Conservation (phyloP, 2,797 vertebrate genomes). For the Eospalax fontanierii region DNA sequence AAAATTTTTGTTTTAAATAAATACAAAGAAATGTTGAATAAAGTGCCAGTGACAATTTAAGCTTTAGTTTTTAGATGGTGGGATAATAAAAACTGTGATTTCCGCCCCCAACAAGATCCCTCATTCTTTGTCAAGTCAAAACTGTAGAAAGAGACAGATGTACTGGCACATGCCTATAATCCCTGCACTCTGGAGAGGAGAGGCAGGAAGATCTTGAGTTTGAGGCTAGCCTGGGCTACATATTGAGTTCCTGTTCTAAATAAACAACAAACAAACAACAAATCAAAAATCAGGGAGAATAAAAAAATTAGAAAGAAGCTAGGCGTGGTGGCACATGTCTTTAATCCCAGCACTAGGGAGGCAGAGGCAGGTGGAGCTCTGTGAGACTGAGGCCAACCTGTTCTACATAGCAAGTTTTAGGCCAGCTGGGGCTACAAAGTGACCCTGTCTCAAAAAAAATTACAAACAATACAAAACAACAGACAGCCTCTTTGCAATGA, state of each 20-base stretch:
- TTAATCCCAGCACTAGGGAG: too few species aligned
- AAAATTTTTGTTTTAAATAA: too few species aligned
- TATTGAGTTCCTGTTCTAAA: background rate
- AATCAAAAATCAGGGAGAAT: slow-evolving; percentile 1
- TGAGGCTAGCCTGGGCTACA: background rate
- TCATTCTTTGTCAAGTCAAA: slow-evolving; percentile 35
- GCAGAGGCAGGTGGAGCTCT: too few species aligned
- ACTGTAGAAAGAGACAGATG: background rate
- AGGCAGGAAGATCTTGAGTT: background rate
- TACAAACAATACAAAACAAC: background rate
- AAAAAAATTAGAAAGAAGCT: background rate
- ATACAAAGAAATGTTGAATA: slow-evolving; percentile 15
- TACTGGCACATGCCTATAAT: background rate
- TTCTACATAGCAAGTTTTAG: too few species aligned
- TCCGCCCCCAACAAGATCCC: background rate
- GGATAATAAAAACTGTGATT: slow-evolving; percentile 38
- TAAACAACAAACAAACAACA: background rate
- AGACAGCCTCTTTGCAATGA: slow-evolving; percentile 35
- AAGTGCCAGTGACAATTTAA: slow-evolving; percentile 24
- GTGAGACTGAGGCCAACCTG: too few species aligned
- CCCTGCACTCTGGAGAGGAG: background rate
- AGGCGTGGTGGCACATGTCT: too few species aligned
- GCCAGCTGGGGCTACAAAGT: too few species aligned
- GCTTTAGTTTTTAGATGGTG: slow-evolving; percentile 49
- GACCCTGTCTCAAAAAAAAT: background rate